Base-by-base conservation (phyloP, 2,797 vertebrate species). In the Remorina albescens region DNA sequence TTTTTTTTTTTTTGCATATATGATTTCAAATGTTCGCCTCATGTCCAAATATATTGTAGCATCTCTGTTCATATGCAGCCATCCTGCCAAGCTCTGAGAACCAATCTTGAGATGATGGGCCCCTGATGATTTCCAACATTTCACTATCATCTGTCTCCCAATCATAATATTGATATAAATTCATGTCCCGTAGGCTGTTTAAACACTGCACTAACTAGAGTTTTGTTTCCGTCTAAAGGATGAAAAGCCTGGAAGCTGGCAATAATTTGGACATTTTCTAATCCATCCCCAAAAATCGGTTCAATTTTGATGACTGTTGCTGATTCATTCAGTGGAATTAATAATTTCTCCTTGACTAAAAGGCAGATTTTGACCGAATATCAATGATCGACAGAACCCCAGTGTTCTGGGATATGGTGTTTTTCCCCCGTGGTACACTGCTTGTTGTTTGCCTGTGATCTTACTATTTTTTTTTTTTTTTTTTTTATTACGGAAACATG, bases 401-500 rank as follows among this genome's bases (percentile, higher is more conserved):
- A 1, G 15, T 36, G 11, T 9, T 21, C 53, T 30, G 32, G 21
- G 10, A 30, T 21, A 18, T 36, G 21, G 5, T 54, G 23, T 67
- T 71, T 80, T 71, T 62, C 54, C 65, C 26, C 54, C 47, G 47
- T 39, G 37, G 47, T 59, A 53, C 39, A 25, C 5, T 60, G 47
- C 32, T 19, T 10, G 54, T 53, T 3, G 32, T 56, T 37, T 36
- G 36, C 28, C 41, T 50, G 42, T 25, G 54, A 73, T 53, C 21
- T 26, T 44, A 13, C 8, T 12, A n/a, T 65, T 34, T 76, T 59
- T 60, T 18, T 59, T 60, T 60, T 18, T 59, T 60, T 16, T 34
- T 76, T 59, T 60, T 18, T 59, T 60, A n/a, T n/a, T n/a, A 55
- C 26, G 49, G 23, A 57, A 72, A 59, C 67, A 39, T 50, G 21